A percentile compares a stretch with the other conserved stretches of the same genome.
These are phyloP conservation scores for Bombus ignitus DNA, from an alignment of 1,140 invertebrate species.

Conservation along the genomic window DNA sequence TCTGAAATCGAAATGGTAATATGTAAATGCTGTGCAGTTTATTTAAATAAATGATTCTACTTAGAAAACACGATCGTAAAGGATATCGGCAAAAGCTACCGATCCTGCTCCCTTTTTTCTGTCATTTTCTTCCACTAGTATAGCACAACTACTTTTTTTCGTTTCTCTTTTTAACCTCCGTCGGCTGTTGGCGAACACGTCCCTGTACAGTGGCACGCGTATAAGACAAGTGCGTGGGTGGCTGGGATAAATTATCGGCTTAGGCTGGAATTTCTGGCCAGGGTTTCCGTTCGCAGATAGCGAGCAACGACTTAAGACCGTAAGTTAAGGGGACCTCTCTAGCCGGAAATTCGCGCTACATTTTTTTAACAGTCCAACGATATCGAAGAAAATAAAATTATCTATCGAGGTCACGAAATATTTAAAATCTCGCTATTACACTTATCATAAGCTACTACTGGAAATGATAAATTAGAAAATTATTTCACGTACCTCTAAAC, in stretches of 20 bases:
- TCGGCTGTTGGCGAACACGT: constrained; percentile 12
- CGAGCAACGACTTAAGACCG: constrained; percentile 37
- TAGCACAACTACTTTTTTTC: neutral
- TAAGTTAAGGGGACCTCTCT: constrained; percentile 30
- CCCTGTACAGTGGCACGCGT: constrained; percentile 57
- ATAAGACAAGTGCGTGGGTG: constrained; percentile 64
- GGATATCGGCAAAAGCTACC: neutral
- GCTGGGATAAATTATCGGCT: constrained; percentile 67
- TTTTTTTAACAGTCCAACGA: neutral
- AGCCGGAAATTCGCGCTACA: constrained; percentile 13
- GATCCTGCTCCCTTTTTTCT: constrained; percentile 2
- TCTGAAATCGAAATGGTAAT: too few relatives aligned
- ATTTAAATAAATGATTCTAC: neutral
- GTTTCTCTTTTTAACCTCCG: neutral
- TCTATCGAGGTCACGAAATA: neutral
- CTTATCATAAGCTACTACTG: too few relatives aligned
- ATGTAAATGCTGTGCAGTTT: too few relatives aligned
- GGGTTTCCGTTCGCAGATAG: constrained; percentile 53
- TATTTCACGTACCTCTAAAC: too few relatives aligned
- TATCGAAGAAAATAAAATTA: neutral
- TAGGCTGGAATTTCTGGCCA: constrained; percentile 48
- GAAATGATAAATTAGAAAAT: too few relatives aligned
- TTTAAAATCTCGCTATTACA: neutral
- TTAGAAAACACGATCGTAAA: neutral
- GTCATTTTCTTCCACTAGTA: neutral